Percentiles rank a stretch among this genome's conserved stretches.
Evolutionary conservation across 2,797 vertebrate species (phyloP).

Genomic region (Phrynocephalus vlangalii): DNA sequence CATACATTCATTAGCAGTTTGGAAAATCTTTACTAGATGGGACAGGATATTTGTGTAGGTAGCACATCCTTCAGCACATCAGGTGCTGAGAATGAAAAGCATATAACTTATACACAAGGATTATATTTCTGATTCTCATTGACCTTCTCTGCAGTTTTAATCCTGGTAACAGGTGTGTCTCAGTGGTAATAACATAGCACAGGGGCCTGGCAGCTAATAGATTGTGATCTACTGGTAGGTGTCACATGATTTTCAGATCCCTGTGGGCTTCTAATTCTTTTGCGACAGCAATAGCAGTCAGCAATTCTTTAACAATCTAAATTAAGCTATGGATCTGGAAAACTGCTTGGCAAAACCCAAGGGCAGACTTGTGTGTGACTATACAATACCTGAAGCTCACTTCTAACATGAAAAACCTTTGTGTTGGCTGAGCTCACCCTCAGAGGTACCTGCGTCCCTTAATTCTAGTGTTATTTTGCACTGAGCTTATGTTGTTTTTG

Average conservation of each 20-base stretch:
- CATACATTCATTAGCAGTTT: conserved; percentile 11
- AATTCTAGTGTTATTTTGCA: not conserved
- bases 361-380: not conserved
- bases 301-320: not conserved
- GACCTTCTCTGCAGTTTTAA: not conserved
- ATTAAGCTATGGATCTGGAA: not conserved
- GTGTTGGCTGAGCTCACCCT: not conserved
- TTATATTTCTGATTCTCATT: not conserved
- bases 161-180: not conserved
- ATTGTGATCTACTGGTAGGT: not conserved
- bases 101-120: not conserved
- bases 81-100: not conserved
- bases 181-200: not conserved
- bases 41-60: not conserved
- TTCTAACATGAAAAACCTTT: not conserved
- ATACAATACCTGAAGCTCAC: not conserved
- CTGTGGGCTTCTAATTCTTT: not conserved
- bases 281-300: not conserved
- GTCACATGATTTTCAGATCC: not conserved
- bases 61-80: not conserved
- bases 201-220: not conserved
- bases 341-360: not conserved
- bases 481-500: not conserved
- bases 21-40: not conserved
- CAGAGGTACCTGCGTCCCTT: not conserved